Evolutionary conservation across 2,113 vertebrate genomes (phyloP).

Genomic region (Gambusia holbrooki): DNA sequence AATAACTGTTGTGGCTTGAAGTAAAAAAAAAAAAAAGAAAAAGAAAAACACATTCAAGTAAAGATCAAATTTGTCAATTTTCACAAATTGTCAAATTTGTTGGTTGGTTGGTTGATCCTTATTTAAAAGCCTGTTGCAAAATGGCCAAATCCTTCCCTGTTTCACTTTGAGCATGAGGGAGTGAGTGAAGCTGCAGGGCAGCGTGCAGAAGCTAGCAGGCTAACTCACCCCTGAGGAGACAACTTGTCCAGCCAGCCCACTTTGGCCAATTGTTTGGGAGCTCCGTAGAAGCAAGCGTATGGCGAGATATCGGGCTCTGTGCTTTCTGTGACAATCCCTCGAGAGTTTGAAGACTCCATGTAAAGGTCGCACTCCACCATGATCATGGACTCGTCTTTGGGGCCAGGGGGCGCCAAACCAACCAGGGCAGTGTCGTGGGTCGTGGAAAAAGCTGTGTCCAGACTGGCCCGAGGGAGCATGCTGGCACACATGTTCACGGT

Average conservation of each 20-base stretch:
- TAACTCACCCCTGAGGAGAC: slow-evolving; percentile 90
- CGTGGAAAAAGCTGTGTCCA: slow-evolving; percentile 27
- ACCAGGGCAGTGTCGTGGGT: slow-evolving; percentile 3
- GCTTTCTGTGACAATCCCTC: slow-evolving; percentile 24
- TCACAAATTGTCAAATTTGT: no score
- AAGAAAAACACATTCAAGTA: no score
- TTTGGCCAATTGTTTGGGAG: slow-evolving; percentile 79
- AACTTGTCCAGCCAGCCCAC: slow-evolving; percentile 96
- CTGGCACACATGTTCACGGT: slow-evolving; percentile 78
- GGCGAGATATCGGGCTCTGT: slow-evolving; percentile 82
- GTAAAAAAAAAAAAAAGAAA: no score
- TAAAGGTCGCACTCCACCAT: slow-evolving; percentile 72
- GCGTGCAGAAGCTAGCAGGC: not conserved
- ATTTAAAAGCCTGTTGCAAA: no score
- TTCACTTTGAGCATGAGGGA: no score
- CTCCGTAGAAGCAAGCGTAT: slow-evolving; percentile 93
- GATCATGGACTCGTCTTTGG: slow-evolving; percentile 44
- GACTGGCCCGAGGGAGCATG: slow-evolving; percentile 63
- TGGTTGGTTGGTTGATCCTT: no score
- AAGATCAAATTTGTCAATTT: no score
- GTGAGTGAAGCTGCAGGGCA: not conserved
- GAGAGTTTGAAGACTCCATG: slow-evolving; percentile 39
- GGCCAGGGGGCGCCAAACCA: slow-evolving; percentile 13
- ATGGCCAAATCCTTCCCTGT: no score
- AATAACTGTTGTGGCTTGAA: not conserved